These are phyloP conservation scores for Xylota segnis DNA, from an alignment of 2,888 invertebrate genomes.

Conservation along the genomic window DNA sequence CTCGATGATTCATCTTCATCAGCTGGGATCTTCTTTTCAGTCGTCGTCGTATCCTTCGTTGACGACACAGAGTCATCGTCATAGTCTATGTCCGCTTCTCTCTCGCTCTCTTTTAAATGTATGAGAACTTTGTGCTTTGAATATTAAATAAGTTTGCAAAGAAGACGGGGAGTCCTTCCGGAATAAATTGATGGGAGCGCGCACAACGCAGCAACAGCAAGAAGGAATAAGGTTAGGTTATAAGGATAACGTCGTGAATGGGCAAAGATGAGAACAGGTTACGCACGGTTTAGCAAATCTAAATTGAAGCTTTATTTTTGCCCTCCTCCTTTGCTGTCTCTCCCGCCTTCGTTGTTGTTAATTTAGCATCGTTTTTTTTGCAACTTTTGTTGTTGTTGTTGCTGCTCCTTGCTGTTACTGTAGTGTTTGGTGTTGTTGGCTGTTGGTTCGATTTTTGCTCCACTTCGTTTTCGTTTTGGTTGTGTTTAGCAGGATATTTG, in stretches of 20 bases:
- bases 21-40: constrained; percentile 42
- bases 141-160: constrained; percentile 61
- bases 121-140: constrained; percentile 70
- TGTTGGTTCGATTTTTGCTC: constrained; percentile 33
- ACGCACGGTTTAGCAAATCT: constrained; percentile 75
- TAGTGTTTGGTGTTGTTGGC: constrained; percentile 22
- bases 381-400: neutral
- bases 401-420: too few relatives aligned
- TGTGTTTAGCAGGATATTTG: constrained; percentile 36
- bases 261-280: constrained; percentile 68
- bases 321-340: constrained; percentile 2
- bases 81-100: constrained; percentile 6
- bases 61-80: constrained; percentile 7
- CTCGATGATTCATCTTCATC: constrained; percentile 74
- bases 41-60: constrained; percentile 19
- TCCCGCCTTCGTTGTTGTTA: neutral
- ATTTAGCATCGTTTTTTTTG: constrained; percentile 33
- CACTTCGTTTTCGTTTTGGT: neutral
- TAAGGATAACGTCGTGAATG: constrained; percentile 44
- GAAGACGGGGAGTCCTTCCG: constrained; percentile 56
- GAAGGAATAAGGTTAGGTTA: constrained; percentile 38
- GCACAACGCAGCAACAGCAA: constrained; percentile 55
- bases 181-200: constrained; percentile 65
- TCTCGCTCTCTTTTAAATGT: constrained; percentile 33
- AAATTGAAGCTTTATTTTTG: constrained; percentile 71